Base-by-base conservation (phyloP, 2,888 invertebrate genomes). In the Aphidoletes aphidimyza region DNA sequence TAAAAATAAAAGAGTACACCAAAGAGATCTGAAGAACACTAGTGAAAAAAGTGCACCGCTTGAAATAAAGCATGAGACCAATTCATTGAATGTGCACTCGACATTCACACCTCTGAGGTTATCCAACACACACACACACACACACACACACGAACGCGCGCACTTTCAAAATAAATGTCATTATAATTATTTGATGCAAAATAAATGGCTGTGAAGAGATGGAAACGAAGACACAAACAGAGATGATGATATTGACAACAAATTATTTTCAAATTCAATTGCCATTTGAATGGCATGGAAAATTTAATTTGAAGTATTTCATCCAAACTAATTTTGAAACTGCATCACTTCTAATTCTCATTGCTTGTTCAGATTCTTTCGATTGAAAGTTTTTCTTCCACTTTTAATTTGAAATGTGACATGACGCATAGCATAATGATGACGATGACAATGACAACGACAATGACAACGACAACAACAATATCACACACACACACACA, bases 81-180 rank as follows among this genome's bases (percentile, higher is more conserved):
- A 69, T 81, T 17, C 17, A n/a, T n/a, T 36, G 2, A 78, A 78
- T 78, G 34, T 37, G 11, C n/a, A n/a, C 81, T n/a, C 36, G 69
- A 17, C 37, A 37, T 81, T 81, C 81, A 81, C 81, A 81, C 81
- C 81, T 81, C 81, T 81, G 81, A 81, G 37, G 81, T 81, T 81
- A 81, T 34, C n/a, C n/a, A n/a, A 37, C n/a, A 69, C 34, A 3
- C 81, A n/a, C 5, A 81, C n/a, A 81, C 69, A 69, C 30, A 19
- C 9, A 81, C 37, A 30, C 11, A 26, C 81, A 19, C 37, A 22
- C n/a, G 22, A 81, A n/a, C 37, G 22, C 37, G 6, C 81, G 22
- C 36, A 81, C 19, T 81, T 81, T 81, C 81, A 5, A 81, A 37
- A 34, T 36, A 78, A 78, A 78, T 78, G 34, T 36, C 78, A 78